Conservation (phyloP, 2,113 vertebrate genomes). For the Pelodiscus sinensis region DNA sequence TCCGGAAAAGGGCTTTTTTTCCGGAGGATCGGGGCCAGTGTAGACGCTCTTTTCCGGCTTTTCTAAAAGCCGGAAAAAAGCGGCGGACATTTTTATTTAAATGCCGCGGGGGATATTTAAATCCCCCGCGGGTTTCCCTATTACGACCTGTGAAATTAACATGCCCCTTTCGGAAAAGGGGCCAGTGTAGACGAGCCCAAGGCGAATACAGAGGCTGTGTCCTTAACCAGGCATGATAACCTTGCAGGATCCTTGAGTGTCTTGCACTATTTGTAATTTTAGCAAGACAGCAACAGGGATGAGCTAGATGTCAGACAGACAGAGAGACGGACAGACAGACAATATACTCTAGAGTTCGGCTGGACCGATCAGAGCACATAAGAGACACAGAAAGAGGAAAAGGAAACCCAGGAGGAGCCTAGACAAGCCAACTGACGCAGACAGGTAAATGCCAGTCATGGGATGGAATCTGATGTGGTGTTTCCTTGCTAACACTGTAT, state of each 20-base stretch:
- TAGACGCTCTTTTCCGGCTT: too few relatives aligned
- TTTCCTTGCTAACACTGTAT: not conserved
- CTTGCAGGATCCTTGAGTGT: not conserved
- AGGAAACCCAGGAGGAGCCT: not conserved
- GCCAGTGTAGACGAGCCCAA: too few relatives aligned
- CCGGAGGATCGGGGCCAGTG: too few relatives aligned
- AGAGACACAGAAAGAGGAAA: not conserved
- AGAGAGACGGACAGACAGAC: not conserved
- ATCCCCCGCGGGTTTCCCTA: too few relatives aligned
- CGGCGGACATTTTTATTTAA: too few relatives aligned
- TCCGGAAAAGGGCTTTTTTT: too few relatives aligned
- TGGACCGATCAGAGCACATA: not conserved
- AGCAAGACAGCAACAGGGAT: not conserved
- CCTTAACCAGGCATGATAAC: not conserved
- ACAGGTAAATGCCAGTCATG: not conserved
- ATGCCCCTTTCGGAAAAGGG: too few relatives aligned
- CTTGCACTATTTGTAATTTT: not conserved
- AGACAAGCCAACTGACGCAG: not conserved
- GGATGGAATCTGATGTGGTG: not conserved
- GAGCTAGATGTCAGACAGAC: not conserved
- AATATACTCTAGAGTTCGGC: not conserved
- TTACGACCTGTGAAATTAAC: too few relatives aligned
- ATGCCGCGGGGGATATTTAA: too few relatives aligned
- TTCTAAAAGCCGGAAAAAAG: too few relatives aligned
- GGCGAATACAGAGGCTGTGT: rapidly evolving